Percentiles rank a stretch among this genome's conserved stretches.
Conservation (phyloP, 2,113 vertebrate genomes). For the Macroglossus sobrinus region DNA sequence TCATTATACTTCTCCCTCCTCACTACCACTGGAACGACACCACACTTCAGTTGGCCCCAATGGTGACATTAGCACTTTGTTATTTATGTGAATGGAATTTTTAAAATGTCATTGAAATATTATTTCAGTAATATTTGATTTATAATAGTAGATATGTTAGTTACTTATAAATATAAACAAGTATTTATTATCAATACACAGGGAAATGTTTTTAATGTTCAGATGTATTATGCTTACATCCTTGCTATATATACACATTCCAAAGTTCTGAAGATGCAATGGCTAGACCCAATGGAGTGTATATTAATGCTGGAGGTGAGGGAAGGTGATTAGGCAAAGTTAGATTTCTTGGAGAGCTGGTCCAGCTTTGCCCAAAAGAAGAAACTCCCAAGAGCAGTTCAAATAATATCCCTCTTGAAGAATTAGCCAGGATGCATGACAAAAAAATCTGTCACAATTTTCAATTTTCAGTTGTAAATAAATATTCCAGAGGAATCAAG, state of each 20-base stretch:
- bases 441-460: neutral
- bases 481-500: neutral
- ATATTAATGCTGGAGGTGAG: neutral
- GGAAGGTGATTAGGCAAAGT: neutral
- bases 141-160: neutral
- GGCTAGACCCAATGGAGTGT: neutral
- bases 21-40: no score
- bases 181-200: neutral
- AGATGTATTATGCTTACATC: neutral
- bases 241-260: neutral
- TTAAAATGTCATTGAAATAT: neutral
- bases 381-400: neutral
- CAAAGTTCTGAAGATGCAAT: neutral
- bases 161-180: neutral
- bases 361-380: neutral
- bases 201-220: neutral
- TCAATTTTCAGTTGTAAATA: neutral
- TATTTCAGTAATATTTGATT: conserved; percentile 10
- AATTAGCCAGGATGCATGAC: neutral
- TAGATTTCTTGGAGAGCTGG: neutral
- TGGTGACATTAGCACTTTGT: neutral
- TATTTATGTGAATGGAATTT: neutral
- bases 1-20: no score
- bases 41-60: no score
- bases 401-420: neutral